phyloP scores from a whole-genome alignment of 2,113 vertebrate genomes.

The Ramphastos sulfuratus region DNA sequence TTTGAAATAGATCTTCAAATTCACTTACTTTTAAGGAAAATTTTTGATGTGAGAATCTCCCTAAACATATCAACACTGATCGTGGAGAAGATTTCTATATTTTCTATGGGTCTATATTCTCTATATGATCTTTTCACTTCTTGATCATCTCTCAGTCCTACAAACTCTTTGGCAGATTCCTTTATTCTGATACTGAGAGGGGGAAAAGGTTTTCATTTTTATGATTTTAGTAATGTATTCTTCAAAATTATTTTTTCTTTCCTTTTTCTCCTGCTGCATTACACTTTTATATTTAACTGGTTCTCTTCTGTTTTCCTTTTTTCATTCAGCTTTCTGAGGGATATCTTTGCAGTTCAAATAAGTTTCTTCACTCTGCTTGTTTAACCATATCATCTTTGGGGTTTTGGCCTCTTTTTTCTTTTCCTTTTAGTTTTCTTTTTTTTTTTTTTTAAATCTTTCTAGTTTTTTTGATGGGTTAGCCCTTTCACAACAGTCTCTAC shows the following conservation, averaged over 20 bases:
- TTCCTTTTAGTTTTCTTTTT: not conserved
- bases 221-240: not conserved
- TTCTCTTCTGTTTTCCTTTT: not conserved
- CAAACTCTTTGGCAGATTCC: not conserved
- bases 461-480: not conserved
- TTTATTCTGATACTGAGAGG: not conserved
- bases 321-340: conserved; percentile 16
- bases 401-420: not conserved
- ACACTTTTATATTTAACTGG: conserved; percentile 44
- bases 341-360: conserved; percentile 22
- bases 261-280: not conserved
- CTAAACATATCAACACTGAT: not conserved
- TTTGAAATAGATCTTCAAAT: not conserved
- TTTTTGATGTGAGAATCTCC: not conserved
- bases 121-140: not conserved
- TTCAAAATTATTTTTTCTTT: not conserved
- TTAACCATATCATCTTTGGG: not conserved
- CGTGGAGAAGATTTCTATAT: not conserved
- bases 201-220: conserved; percentile 5
- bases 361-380: not conserved
- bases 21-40: not conserved
- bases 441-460: not conserved
- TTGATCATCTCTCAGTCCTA: conserved; percentile 17
- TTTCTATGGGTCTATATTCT: not conserved
- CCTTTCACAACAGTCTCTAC: conserved; percentile 28